Conservation (phyloP, 2,113 vertebrate genomes). For the Pycnonotus jocosus region DNA sequence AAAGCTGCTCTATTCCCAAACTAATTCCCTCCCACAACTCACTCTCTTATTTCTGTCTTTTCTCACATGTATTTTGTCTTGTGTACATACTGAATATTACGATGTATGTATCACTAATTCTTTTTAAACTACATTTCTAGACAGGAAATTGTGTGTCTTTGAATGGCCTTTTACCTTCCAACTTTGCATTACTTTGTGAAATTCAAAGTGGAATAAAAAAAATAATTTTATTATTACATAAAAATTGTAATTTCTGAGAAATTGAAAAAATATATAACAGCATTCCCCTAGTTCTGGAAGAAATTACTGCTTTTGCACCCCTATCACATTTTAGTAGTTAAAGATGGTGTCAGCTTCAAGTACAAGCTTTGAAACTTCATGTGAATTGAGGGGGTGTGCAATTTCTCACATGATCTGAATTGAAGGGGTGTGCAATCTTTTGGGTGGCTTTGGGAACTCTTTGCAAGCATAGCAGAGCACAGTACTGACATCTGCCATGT, state of each 20-base stretch:
- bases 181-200: not conserved
- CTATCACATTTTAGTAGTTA: not conserved
- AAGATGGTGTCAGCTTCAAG: not conserved
- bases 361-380: not conserved
- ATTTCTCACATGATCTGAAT: not conserved
- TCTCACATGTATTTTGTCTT: not conserved
- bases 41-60: not conserved
- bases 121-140: not conserved
- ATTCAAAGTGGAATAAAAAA: not conserved
- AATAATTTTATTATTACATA: not conserved
- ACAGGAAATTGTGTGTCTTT: not conserved
- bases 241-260: not conserved
- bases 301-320: constrained; percentile 4
- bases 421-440: not conserved
- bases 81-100: not conserved
- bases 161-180: not conserved
- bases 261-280: constrained; percentile 39
- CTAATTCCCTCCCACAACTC: not conserved
- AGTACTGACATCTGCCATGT: not conserved
- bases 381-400: not conserved
- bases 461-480: not conserved
- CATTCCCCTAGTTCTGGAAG: not conserved
- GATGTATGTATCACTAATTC: not conserved
- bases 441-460: not conserved
- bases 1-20: not conserved